These are phyloP conservation scores for Myzus persicae DNA, from an alignment of 1,140 invertebrate genomes.

Conservation along the genomic window DNA sequence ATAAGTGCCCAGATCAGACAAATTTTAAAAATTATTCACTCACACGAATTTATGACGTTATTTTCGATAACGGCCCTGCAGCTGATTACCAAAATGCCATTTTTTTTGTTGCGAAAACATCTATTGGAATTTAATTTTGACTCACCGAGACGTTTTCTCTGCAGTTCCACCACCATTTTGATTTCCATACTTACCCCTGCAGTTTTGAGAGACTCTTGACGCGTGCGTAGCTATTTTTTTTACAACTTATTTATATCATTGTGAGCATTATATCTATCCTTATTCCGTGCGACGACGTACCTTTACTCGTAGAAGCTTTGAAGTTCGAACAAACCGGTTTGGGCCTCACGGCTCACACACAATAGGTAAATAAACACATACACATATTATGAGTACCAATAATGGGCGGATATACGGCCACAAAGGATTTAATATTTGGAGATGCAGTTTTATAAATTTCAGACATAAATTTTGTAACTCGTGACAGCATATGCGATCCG, in stretches of 20 bases:
- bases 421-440: neutral
- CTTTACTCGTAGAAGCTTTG: neutral
- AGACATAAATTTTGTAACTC: neutral
- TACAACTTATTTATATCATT: neutral
- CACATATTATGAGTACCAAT: neutral
- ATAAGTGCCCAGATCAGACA: neutral
- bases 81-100: too few species aligned
- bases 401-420: neutral
- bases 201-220: neutral
- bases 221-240: neutral
- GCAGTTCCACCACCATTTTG: neutral
- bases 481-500: neutral
- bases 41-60: neutral
- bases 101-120: neutral
- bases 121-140: neutral
- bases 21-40: neutral
- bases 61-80: neutral
- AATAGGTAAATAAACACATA: neutral
- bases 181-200: neutral
- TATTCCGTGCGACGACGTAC: neutral
- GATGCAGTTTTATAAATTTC: neutral
- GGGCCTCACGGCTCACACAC: neutral
- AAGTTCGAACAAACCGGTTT: neutral
- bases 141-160: neutral
- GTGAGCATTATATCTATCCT: neutral